Base-by-base conservation (phyloP, 2,888 invertebrate species). In the Odontothrips loti region DNA sequence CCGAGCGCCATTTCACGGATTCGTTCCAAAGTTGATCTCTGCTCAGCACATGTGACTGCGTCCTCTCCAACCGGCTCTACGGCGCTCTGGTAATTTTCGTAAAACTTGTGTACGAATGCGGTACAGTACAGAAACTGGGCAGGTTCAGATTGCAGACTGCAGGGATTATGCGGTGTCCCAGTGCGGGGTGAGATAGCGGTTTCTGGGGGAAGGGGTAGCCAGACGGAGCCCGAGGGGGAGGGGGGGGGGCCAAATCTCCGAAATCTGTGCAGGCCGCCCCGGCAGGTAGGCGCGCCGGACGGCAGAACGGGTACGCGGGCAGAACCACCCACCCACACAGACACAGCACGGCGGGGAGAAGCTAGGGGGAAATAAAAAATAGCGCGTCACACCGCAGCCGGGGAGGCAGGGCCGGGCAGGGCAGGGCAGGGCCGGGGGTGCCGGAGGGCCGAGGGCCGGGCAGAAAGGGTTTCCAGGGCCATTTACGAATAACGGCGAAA, bases 401-500 rank as follows among this genome's bases (percentile, higher is more conserved):
- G 34, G 34, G 3, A 4, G 2, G 34, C 34, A 43, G 34, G 34
- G 34, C 34, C 34, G 34, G 34, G 34, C 34, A 2, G 34, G 34
- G 6, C 3, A 43, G 34, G 34, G 34, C 34, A 2, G 34, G 34
- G 6, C n/a, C 3, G 58, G 17, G 58, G n/a, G 58, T 17, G 58
- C 11, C 12, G 27, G 12, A 75, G 9, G 23, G n/a, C n/a, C n/a
- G n/a, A 75, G 68, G 68, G 27, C 2, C 34, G 34, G 34, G 34
- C 34, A 27, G 27, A 75, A 75, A 75, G 17, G 27, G 68, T 75
- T 75, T 27, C 27, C 27, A 58, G 58, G 23, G 68, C 68, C 68
- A 75, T 75, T 75, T 75, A 75, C 68, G 68, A 75, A 75, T 75
- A 75, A 75, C 68, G 68, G 68, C 68, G 27, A 75, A 75, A 68